A percentile compares a stretch with the other conserved stretches of the same genome.
Conservation (phyloP, 2,797 vertebrate species). For the Gila robusta region DNA sequence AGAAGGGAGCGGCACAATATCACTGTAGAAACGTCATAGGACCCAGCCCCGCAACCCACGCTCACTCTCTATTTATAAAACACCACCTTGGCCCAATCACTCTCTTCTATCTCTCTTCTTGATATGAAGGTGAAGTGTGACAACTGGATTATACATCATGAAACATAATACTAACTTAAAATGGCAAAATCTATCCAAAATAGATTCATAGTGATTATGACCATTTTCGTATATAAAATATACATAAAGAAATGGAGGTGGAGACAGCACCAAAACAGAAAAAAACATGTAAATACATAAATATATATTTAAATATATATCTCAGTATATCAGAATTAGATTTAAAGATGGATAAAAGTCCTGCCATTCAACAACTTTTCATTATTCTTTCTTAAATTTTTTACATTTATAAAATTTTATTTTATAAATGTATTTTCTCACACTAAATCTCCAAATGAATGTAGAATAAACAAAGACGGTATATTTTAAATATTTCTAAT, state of each 20-base stretch:
- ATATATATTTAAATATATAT: too few relatives aligned
- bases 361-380: not conserved
- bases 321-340: not conserved
- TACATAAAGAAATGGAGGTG: not conserved
- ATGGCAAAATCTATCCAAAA: not conserved
- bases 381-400: not conserved
- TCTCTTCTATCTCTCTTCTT: constrained; percentile 72
- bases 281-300: not conserved
- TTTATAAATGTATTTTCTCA: not conserved
- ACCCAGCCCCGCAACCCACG: constrained; percentile 78
- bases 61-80: constrained; percentile 79
- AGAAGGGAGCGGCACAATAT: constrained; percentile 80
- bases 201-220: not conserved
- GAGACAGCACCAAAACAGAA: not conserved
- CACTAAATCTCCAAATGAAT: not conserved
- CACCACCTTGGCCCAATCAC: constrained; percentile 77
- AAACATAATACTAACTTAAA: constrained; percentile 33
- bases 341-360: not conserved
- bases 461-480: not conserved
- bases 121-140: constrained; percentile 62
- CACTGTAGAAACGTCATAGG: constrained; percentile 75
- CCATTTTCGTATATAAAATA: not conserved
- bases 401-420: not conserved
- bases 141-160: constrained; percentile 67
- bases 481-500: not conserved